Evolutionary conservation across 2,797 vertebrate genomes (phyloP).

Genomic region (Semotilus atromaculatus): DNA sequence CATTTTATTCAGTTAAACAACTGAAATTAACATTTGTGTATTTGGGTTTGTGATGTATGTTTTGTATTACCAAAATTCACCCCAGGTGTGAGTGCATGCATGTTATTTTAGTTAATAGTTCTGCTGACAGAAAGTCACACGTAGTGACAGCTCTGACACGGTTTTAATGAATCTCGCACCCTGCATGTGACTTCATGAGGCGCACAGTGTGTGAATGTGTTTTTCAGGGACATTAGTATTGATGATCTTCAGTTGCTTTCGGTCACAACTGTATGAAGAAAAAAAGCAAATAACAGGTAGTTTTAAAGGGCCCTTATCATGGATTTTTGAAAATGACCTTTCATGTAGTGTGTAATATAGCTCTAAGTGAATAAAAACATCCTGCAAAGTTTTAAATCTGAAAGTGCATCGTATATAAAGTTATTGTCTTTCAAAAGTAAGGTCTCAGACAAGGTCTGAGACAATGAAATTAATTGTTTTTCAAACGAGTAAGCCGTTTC

Average conservation of each 20-base stretch:
- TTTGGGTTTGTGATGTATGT: background rate
- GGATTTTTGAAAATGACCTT: no score
- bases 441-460: no score
- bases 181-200: background rate
- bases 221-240: slow-evolving; percentile 72
- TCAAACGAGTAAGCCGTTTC: no score
- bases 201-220: background rate
- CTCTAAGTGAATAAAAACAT: no score
- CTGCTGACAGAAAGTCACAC: slow-evolving; percentile 14
- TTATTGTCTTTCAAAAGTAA: no score
- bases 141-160: background rate
- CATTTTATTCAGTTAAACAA: background rate
- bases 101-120: slow-evolving; percentile 24
- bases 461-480: no score
- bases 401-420: no score
- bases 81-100: slow-evolving; percentile 6
- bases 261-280: background rate
- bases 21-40: background rate
- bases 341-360: no score
- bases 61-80: slow-evolving; percentile 10
- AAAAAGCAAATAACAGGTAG: background rate
- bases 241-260: background rate
- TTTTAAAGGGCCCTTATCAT: no score
- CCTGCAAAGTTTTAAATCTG: no score
- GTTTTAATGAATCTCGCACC: background rate